Evolutionary conservation across 2,888 invertebrate species (phyloP).

Genomic region (Eretmocerus hayati): DNA sequence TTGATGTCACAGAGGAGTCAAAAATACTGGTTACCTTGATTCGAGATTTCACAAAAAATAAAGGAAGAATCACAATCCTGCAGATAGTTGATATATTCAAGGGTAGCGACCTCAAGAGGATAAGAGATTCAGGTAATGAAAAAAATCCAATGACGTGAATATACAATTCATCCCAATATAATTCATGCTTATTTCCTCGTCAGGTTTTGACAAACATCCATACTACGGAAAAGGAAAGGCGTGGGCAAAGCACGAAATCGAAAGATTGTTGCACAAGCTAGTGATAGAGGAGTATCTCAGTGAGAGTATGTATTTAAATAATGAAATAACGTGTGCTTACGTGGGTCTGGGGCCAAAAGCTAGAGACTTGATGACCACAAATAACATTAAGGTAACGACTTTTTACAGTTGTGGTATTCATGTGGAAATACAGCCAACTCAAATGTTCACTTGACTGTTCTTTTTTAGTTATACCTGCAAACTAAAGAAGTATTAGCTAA

Average conservation of each 20-base stretch:
- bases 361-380: slow-evolving; percentile 49
- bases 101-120: slow-evolving; percentile 39
- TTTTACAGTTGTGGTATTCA: too few relatives aligned
- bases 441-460: too few relatives aligned
- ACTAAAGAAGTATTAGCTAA: not conserved
- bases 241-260: slow-evolving; percentile 70
- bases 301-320: slow-evolving; percentile 67
- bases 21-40: slow-evolving; percentile 7
- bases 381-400: slow-evolving; percentile 45
- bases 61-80: slow-evolving; percentile 28
- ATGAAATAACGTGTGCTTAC: slow-evolving; percentile 80
- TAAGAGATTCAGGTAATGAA: slow-evolving; percentile 43
- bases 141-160: slow-evolving; percentile 1
- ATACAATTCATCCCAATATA: not conserved
- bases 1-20: slow-evolving; percentile 8
- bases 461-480: slow-evolving; percentile 1
- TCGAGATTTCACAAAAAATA: slow-evolving; percentile 7
- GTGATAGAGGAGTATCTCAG: slow-evolving; percentile 70
- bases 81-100: slow-evolving; percentile 37
- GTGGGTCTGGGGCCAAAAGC: slow-evolving; percentile 68
- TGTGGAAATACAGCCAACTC: too few relatives aligned
- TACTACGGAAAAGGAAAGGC: slow-evolving; percentile 60
- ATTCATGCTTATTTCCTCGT: not conserved
- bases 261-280: slow-evolving; percentile 74
- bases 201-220: slow-evolving; percentile 54